phyloP scores from a whole-genome alignment of 2,888 invertebrate genomes.

The Nemurella pictetii region DNA sequence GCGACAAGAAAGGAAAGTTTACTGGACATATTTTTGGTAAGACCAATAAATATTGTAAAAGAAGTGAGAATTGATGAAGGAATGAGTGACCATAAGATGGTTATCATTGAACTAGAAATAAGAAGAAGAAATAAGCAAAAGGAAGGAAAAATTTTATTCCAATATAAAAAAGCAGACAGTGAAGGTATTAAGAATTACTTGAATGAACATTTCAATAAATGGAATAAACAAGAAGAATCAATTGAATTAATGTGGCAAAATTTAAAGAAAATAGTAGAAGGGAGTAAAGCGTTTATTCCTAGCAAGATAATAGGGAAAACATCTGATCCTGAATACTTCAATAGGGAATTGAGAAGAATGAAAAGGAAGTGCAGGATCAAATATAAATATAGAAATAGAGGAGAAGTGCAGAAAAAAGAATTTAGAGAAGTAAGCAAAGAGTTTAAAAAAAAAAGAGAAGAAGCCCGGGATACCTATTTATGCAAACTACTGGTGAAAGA shows the following conservation, averaged over 20 bases:
- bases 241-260: neutral
- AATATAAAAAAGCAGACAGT: neutral
- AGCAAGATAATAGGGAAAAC: neutral
- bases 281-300: neutral
- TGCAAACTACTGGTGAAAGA: neutral
- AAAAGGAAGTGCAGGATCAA: neutral
- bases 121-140: neutral
- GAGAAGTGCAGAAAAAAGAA: neutral
- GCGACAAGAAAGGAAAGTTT: neutral
- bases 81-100: neutral
- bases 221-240: neutral
- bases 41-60: neutral
- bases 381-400: neutral
- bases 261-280: neutral
- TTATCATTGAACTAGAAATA: neutral
- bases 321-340: neutral
- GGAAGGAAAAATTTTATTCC: neutral
- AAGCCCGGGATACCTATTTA: neutral
- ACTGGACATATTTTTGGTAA: constrained; percentile 1
- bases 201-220: neutral
- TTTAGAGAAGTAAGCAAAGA: neutral
- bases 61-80: neutral
- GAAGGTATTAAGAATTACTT: neutral
- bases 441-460: neutral
- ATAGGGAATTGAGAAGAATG: neutral